Evolutionary conservation across 2,113 vertebrate genomes (phyloP).

Genomic region (Chascanopsetta lugubris): DNA sequence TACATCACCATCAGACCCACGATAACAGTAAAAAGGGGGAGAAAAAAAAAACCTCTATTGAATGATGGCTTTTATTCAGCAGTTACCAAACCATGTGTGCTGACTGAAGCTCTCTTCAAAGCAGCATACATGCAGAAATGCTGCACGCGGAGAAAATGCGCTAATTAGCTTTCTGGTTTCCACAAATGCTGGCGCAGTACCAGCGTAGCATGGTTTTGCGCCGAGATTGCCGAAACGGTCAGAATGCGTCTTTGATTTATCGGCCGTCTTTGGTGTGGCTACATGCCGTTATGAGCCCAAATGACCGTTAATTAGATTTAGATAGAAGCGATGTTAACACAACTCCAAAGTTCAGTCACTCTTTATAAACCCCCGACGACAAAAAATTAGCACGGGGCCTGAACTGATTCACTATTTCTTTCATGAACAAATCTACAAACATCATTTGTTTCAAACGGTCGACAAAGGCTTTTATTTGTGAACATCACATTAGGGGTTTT

Average conservation of each 20-base stretch:
- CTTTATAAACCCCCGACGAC: background rate
- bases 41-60: slow-evolving; percentile 7
- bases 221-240: slow-evolving; percentile 14
- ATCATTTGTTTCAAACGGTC: background rate
- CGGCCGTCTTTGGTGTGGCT: slow-evolving; percentile 8
- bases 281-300: background rate
- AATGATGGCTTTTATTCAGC: slow-evolving; percentile 49
- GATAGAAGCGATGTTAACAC: background rate
- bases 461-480: slow-evolving; percentile 1
- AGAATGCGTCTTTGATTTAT: slow-evolving; percentile 27
- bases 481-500: slow-evolving; percentile 1
- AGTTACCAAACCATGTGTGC: slow-evolving; percentile 30
- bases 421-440: background rate
- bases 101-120: slow-evolving; percentile 30
- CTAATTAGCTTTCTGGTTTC: slow-evolving; percentile 37
- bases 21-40: slow-evolving; percentile 44
- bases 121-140: slow-evolving; percentile 24
- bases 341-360: background rate
- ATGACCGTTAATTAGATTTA: background rate
- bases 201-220: background rate
- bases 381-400: too few relatives aligned
- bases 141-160: slow-evolving; percentile 27
- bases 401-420: too few relatives aligned
- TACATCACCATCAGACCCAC: slow-evolving; percentile 61
- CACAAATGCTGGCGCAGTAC: slow-evolving; percentile 23